Evolutionary conservation across 1,140 invertebrate genomes (phyloP).

Genomic region (Pseudomyrmex gracilis): DNA sequence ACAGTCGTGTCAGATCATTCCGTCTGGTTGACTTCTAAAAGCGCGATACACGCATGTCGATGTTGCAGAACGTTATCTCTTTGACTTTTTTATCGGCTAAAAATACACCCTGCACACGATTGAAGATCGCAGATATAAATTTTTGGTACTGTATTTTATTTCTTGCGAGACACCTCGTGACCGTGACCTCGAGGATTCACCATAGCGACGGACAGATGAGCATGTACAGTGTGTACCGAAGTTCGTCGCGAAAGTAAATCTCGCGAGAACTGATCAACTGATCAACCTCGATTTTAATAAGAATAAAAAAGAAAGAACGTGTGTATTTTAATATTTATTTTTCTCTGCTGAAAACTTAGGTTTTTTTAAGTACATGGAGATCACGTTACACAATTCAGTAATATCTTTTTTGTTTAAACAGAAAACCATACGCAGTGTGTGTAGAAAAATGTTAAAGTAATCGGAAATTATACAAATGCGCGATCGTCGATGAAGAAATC

Average conservation of each 20-base stretch:
- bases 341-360: background rate
- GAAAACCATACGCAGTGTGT: background rate
- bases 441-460: background rate
- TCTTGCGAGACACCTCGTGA: slow-evolving; percentile 56
- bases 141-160: slow-evolving; percentile 11
- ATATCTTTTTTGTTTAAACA: background rate
- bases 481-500: background rate
- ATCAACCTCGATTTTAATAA: background rate
- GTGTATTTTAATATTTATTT: background rate
- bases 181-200: slow-evolving; percentile 72
- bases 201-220: slow-evolving; percentile 31
- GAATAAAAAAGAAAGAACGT: background rate
- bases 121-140: slow-evolving; percentile 31
- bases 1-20: background rate
- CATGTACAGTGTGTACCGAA: slow-evolving; percentile 31
- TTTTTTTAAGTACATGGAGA: background rate
- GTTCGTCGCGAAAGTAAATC: background rate
- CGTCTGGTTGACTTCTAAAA: slow-evolving; percentile 4
- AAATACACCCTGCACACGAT: slow-evolving; percentile 29
- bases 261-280: background rate
- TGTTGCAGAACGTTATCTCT: background rate
- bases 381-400: too few relatives aligned
- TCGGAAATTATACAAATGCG: background rate
- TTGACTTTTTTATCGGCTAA: slow-evolving; percentile 28
- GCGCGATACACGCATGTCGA: background rate